A percentile compares a stretch with the other conserved stretches of the same genome.
phyloP scores from a whole-genome alignment of 2,113 vertebrate genomes.

The Bungarus multicinctus region DNA sequence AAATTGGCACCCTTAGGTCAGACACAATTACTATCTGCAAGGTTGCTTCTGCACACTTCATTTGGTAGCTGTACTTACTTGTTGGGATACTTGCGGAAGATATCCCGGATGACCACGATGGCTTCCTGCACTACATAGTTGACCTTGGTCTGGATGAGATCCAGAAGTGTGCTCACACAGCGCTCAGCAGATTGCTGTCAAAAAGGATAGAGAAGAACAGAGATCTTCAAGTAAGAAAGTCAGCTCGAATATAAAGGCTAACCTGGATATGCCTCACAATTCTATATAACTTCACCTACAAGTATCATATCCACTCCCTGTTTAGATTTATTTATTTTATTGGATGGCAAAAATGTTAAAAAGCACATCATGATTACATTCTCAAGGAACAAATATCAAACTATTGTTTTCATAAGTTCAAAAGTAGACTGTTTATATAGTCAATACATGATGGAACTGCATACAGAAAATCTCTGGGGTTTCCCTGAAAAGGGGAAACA shows the following conservation, averaged over 20 bases:
- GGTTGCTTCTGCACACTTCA: background rate
- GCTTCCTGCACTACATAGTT: conserved; percentile 98
- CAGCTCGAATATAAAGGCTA: no score
- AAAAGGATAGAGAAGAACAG: conserved; percentile 16
- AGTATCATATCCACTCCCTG: background rate
- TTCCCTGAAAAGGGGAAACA: background rate
- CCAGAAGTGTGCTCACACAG: conserved; percentile 93
- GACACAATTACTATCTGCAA: background rate
- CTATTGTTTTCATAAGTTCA: background rate
- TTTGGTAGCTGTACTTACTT: conserved; percentile 74
- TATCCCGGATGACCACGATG: conserved; percentile 95
- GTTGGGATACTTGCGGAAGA: conserved; percentile 98
- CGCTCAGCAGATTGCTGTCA: conserved; percentile 95
- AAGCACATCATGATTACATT: background rate
- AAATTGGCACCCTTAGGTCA: background rate
- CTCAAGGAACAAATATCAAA: background rate
- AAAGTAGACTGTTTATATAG: background rate
- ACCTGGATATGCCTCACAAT: no score
- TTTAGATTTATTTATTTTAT: background rate
- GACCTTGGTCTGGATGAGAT: conserved; percentile 98
- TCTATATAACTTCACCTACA: background rate
- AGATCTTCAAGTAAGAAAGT: background rate
- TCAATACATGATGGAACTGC: background rate
- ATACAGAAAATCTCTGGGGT: background rate
- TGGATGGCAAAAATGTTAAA: background rate